Evolutionary conservation across 2,113 vertebrate genomes (phyloP).

Genomic region (Ctenodactylus gundi): DNA sequence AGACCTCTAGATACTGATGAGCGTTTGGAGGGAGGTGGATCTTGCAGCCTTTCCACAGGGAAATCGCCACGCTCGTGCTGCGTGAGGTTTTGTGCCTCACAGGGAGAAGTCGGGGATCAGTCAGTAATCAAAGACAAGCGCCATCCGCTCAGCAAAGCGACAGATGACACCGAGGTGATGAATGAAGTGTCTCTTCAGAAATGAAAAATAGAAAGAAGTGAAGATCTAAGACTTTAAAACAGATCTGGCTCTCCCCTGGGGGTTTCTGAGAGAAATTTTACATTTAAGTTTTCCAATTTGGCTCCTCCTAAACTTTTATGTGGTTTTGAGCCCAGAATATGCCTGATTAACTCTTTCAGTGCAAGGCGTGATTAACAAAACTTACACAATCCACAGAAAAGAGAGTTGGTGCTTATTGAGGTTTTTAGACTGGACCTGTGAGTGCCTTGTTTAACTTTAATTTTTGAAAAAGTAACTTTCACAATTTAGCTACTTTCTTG

Average conservation of each 20-base stretch:
- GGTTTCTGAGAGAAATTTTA: slow-evolving; percentile 3
- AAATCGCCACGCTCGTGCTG: not conserved
- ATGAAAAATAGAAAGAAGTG: not conserved
- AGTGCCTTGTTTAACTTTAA: not conserved
- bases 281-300: slow-evolving; percentile 6
- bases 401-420: not conserved
- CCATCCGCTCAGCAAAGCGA: not conserved
- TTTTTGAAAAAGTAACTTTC: not conserved
- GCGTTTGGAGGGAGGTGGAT: slow-evolving; percentile 25
- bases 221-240: slow-evolving; percentile 10
- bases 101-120: not conserved
- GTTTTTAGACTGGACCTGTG: not conserved
- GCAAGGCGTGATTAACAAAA: slow-evolving; percentile 29
- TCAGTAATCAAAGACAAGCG: slow-evolving; percentile 42
- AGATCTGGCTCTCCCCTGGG: not conserved
- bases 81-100: slow-evolving; percentile 13
- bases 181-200: slow-evolving; percentile 40
- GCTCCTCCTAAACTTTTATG: not conserved
- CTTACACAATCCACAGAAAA: not conserved
- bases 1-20: not conserved
- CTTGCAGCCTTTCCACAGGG: not conserved
- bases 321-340: not conserved
- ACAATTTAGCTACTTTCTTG: not conserved
- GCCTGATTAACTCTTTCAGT: not conserved
- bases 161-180: slow-evolving; percentile 10